Evolutionary conservation across 2,797 vertebrate species (phyloP).

Genomic region (Syngnathus rostellatus): DNA sequence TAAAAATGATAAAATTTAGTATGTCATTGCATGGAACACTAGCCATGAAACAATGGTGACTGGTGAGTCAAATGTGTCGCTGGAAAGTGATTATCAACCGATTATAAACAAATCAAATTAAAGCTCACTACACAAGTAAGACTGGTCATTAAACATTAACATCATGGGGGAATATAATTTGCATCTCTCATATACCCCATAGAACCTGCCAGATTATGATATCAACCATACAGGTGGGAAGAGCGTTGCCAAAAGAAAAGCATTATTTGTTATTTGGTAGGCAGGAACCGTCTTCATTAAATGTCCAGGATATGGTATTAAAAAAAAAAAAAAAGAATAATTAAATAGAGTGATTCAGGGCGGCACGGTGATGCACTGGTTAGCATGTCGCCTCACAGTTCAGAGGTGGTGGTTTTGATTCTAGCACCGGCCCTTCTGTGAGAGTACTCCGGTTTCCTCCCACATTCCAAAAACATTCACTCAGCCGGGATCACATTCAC

Average conservation of each 20-base stretch:
- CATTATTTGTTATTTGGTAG: background rate
- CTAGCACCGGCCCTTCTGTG: too few species aligned
- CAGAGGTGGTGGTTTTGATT: too few species aligned
- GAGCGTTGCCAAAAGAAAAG: background rate
- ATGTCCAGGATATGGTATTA: background rate
- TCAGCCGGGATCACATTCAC: background rate
- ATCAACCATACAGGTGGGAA: background rate
- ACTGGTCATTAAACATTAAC: background rate
- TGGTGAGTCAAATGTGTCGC: background rate
- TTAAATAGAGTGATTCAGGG: background rate
- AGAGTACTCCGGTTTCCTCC: too few species aligned
- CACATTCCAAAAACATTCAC: too few species aligned
- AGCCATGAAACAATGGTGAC: background rate
- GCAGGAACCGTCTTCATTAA: background rate
- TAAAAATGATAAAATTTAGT: background rate
- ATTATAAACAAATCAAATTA: constrained; percentile 1
- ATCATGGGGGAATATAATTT: background rate
- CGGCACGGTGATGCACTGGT: too few species aligned
- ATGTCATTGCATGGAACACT: background rate
- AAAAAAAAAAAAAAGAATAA: too few species aligned
- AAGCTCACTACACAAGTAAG: background rate
- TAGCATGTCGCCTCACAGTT: too few species aligned
- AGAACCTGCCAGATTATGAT: background rate
- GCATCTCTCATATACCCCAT: background rate
- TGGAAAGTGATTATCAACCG: background rate